These are phyloP conservation scores for Brachionus paranguensis DNA, from an alignment of 1,140 invertebrate genomes.

Conservation along the genomic window DNA sequence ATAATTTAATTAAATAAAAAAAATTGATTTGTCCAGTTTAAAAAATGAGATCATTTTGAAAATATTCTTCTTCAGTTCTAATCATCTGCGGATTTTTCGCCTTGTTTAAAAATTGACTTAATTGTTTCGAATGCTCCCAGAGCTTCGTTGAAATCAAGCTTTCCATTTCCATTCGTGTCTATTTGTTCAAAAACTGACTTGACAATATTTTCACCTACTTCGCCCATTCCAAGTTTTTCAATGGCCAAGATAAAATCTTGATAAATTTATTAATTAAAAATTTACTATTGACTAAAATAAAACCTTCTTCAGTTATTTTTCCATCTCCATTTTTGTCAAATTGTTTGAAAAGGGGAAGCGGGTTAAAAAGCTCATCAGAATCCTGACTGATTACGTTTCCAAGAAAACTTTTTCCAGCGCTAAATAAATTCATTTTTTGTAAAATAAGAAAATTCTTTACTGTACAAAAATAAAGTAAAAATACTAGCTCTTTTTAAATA, in stretches of 20 bases:
- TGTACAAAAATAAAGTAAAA: background rate
- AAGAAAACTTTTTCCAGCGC: background rate
- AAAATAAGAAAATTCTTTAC: background rate
- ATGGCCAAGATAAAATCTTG: background rate
- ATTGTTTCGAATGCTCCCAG: background rate
- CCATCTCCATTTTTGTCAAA: constrained; percentile 37
- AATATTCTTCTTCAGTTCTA: background rate
- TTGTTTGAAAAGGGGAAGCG: constrained; percentile 6
- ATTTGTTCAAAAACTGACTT: background rate
- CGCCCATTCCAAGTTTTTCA: background rate
- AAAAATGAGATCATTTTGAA: background rate
- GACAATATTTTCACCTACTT: background rate
- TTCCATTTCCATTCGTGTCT: background rate
- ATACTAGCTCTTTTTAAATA: background rate
- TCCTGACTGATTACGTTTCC: background rate
- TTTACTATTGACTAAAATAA: background rate
- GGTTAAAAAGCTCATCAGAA: background rate
- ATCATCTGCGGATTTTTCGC: background rate
- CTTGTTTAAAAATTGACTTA: background rate
- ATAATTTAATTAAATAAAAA: too few species aligned
- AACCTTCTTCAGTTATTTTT: constrained; percentile 22
- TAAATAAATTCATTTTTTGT: background rate
- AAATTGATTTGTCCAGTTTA: too few species aligned
- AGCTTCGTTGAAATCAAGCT: background rate
- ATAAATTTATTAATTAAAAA: background rate